Conservation (phyloP, 2,797 vertebrate species). For the Manis pentadactyla region DNA sequence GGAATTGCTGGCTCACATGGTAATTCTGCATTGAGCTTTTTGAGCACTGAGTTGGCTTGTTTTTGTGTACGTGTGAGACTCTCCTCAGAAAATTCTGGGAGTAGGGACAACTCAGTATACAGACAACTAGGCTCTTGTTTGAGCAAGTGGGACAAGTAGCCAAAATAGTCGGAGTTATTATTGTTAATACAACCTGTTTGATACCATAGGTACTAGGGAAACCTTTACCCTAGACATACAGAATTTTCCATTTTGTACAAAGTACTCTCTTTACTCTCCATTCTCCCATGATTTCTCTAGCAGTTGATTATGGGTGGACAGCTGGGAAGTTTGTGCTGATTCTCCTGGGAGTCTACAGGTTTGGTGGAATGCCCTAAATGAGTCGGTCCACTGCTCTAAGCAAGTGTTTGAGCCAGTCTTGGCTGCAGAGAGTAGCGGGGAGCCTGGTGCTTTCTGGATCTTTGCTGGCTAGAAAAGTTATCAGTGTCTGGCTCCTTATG, state of each 20-base stretch:
- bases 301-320: neutral
- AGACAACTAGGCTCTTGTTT: neutral
- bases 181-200: neutral
- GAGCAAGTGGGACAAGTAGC: neutral
- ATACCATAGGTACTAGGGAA: neutral
- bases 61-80: neutral
- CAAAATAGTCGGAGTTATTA: no score
- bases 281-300: neutral
- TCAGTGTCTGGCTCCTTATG: constrained; percentile 56
- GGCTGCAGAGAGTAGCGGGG: neutral
- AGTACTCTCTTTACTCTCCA: neutral
- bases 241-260: neutral
- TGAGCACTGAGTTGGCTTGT: neutral
- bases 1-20: neutral
- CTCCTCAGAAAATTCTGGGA: neutral
- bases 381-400: neutral
- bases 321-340: neutral
- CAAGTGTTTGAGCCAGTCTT: neutral
- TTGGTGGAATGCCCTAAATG: neutral
- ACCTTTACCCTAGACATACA: neutral
- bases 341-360: neutral
- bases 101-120: neutral
- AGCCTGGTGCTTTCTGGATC: neutral
- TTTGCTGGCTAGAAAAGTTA: constrained; percentile 64
- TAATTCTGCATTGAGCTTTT: neutral